These are phyloP conservation scores for Trissolcus basalis DNA, from an alignment of 1,140 invertebrate species.

Conservation along the genomic window DNA sequence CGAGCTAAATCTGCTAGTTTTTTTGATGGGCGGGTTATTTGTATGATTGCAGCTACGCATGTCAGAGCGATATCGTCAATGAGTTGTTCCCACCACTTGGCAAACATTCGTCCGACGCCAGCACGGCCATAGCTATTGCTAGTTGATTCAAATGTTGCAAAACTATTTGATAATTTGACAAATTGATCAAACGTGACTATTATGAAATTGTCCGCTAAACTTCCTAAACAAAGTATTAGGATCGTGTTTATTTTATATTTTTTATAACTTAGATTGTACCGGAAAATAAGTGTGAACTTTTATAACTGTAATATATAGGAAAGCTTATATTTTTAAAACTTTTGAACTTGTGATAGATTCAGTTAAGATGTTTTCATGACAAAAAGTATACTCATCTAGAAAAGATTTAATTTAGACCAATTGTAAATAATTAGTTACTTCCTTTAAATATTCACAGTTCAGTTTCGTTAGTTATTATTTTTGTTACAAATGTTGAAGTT, in stretches of 20 bases:
- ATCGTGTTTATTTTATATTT: too few species aligned
- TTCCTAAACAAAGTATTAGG: neutral
- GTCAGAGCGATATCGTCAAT: slow-evolving; percentile 93
- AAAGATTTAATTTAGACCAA: too few species aligned
- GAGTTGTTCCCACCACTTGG: slow-evolving; percentile 88
- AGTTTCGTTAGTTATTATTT: neutral
- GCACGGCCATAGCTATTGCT: slow-evolving; percentile 65
- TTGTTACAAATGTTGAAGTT: slow-evolving; percentile 3
- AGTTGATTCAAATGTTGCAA: slow-evolving; percentile 36
- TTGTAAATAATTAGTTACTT: neutral
- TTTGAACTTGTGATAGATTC: too few species aligned
- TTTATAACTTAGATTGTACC: too few species aligned
- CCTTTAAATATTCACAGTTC: neutral
- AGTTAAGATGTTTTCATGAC: too few species aligned
- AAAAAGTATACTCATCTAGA: too few species aligned
- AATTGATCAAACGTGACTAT: too few species aligned
- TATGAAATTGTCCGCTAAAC: neutral
- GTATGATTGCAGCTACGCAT: slow-evolving; percentile 88
- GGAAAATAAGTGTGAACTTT: too few species aligned
- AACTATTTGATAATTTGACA: neutral
- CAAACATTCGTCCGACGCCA: slow-evolving; percentile 62
- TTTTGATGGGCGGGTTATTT: slow-evolving; percentile 68
- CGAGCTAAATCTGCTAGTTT: slow-evolving; percentile 3
- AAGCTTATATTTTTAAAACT: too few species aligned
- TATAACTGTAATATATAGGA: too few species aligned